Evolutionary conservation across 1,140 invertebrate genomes (phyloP).

Genomic region (Tribolium madens): DNA sequence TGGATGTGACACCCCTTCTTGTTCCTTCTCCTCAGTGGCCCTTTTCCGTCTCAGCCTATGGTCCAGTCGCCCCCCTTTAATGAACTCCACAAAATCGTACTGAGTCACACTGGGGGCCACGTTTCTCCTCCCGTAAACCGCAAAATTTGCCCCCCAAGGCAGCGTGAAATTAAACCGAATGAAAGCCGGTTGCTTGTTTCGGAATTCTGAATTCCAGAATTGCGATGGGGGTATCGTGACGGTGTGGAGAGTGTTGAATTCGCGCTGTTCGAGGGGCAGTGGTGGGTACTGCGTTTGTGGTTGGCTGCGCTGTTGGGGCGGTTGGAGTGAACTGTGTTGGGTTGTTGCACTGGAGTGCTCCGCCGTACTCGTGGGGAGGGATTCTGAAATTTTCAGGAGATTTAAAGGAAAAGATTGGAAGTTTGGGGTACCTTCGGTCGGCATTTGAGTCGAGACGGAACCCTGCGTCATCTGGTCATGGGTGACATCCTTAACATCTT

Average conservation of each 20-base stretch:
- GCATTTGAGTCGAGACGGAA: conserved; percentile 78
- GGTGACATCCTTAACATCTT: conserved; percentile 89
- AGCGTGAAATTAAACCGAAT: conserved; percentile 91
- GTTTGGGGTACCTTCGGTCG: conserved; percentile 75
- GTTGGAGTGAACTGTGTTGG: conserved; percentile 62
- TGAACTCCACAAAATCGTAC: conserved; percentile 95
- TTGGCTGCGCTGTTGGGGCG: conserved; percentile 74
- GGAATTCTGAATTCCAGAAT: conserved; percentile 92
- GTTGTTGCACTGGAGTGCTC: conserved; percentile 73
- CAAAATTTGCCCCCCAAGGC: conserved; percentile 91
- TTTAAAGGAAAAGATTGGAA: background rate
- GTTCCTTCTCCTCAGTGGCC: too few relatives aligned
- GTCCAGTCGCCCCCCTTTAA: conserved; percentile 84
- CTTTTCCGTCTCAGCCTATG: conserved; percentile 75
- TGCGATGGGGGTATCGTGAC: conserved; percentile 87
- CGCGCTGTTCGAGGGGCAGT: conserved; percentile 82
- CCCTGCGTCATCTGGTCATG: conserved; percentile 82
- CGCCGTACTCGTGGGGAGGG: conserved; percentile 76
- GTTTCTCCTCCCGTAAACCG: conserved; percentile 92
- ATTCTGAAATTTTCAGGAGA: conserved; percentile 68
- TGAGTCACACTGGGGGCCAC: conserved; percentile 94
- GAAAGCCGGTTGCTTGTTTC: conserved; percentile 88
- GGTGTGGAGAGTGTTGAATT: conserved; percentile 84
- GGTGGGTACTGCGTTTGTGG: conserved; percentile 79
- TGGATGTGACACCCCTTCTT: conserved; percentile 61